Conservation (phyloP, 37 sponge, comb jelly and placozoan species). For the Hexactinellida sp. region DNA sequence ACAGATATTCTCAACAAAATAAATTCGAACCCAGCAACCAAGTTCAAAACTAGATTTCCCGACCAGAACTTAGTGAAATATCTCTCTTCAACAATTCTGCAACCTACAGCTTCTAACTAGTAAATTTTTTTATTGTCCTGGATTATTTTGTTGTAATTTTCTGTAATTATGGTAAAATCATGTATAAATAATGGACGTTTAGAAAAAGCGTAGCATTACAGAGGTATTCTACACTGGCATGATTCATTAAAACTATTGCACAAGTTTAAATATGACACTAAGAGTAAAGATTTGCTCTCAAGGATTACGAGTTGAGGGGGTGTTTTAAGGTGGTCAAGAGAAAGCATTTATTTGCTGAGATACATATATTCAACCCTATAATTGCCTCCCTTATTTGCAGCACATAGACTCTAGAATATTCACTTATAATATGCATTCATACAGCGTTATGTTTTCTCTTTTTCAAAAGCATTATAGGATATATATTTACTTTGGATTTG, state of each 20-base stretch:
- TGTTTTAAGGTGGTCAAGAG: too few relatives aligned
- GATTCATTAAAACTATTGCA: neutral
- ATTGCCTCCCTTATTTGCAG: too few relatives aligned
- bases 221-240: neutral
- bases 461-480: too few relatives aligned
- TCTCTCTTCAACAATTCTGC: slow-evolving; percentile 17
- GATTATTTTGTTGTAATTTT: slow-evolving; percentile 17
- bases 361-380: too few relatives aligned
- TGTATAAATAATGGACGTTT: slow-evolving; percentile 12
- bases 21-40: neutral
- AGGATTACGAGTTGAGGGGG: too few relatives aligned
- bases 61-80: neutral
- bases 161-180: slow-evolving; percentile 14
- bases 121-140: slow-evolving; percentile 11
- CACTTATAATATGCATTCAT: too few relatives aligned
- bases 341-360: too few relatives aligned
- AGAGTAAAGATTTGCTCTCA: too few relatives aligned
- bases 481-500: too few relatives aligned
- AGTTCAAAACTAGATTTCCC: slow-evolving; percentile 10
- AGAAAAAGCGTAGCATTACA: neutral
- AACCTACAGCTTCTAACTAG: slow-evolving; percentile 15
- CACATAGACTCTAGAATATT: too few relatives aligned
- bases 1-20: slow-evolving; percentile 14
- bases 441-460: too few relatives aligned
- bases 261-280: too few relatives aligned